Evolutionary conservation across 2,113 vertebrate species (phyloP), one percentile per base, ranked within the genome.

Genomic region (Brachyhypopomus gauderio): DNA sequence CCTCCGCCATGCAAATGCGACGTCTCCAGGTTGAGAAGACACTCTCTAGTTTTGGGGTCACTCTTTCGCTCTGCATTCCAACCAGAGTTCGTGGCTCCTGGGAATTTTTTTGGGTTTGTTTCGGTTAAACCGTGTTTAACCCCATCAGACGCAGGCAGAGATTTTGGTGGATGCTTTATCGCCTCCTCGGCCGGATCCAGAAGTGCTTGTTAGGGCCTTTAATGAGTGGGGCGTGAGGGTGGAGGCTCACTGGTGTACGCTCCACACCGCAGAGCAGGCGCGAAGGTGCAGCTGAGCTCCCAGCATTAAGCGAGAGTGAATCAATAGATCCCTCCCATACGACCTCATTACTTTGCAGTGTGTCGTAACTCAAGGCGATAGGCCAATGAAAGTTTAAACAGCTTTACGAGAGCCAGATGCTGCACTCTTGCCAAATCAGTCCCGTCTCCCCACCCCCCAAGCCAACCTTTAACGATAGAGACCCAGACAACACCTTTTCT

Each of bases 321-420:
- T 88, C 88, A 88, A 84, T 89, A 83, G 62, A 86, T 41, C 75
- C 85, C 80, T 86, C 84, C 86, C 85, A 84, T 83, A 85, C 78
- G 71, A 86, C 86, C 86, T 89, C 85, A 88, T 88, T 89, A 87
- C 83, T 87, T 86, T 83, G 80, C 84, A 78, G 63, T 84, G 83
- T 62, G 41, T 83, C 88, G 88, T 89, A 89, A 89, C 86, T 88
- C 85, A 88, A 83, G 86, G 84, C 70, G 85, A 88, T 83, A 88
- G 78, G 78, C 80, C 86, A 81, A 89, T 87, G 88, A 88, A 88
- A 89, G 83, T 86, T 86, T 88, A 89, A 89, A 89, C 81, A 89
- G 87, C 84, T 86, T 86, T 86, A 85, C 55, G 79, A 86, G 83
- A 85, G 78, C 77, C 74, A 84, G 64, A 87, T 84, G 85, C 83